Evolutionary conservation across 2,113 vertebrate species (phyloP), one percentile per base, ranked within the genome.

Genomic region (Lichenostomus cassidix): DNA sequence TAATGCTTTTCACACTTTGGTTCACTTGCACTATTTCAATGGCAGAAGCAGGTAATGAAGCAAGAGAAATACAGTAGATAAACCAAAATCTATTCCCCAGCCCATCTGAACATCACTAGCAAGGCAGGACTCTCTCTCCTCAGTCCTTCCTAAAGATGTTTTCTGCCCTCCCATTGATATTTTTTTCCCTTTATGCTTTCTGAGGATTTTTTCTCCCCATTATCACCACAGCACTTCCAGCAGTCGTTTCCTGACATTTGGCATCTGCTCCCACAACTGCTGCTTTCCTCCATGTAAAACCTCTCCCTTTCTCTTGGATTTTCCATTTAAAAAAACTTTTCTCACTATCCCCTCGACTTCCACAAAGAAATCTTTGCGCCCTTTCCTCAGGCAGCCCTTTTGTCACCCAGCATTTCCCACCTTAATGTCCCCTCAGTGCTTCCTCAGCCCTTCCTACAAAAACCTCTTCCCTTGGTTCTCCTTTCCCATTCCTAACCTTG

Each of bases 221-320:
- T 60, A 23, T 59, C 37, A 41, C 18, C n/a, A 65, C 55, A 60
- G 27, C 27, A 12, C 35, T 69, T 67, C 49, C 33, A 53, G 44
- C 7, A 15, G 37, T n/a, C n/a, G n/a, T 56, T 63, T 47, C 29
- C 39, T 10, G 14, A 11, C 28, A 12, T 71, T 67, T 33, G 44
- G 64, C 76, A 42, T 20, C 33, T n/a, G 17, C 15, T 63, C n/a
- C 28, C 64, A 31, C 29, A 46, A 8, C 19, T 23, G 21, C 7
- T 3, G 0, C 50, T 31, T 23, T 46, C 22, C 9, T 14, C 41
- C 2, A 0, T 29, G 13, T 42, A n/a, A 58, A 73, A 24, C n/a
- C 17, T 75, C 14, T 47, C 14, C 25, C 25, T 12, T 22, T n/a
- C 14, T 42, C 14, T 50, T 25, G 28, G 29, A 24, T 53, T 44